phyloP scores from a whole-genome alignment of 2,888 invertebrate species.

The Masnerella sp. region DNA sequence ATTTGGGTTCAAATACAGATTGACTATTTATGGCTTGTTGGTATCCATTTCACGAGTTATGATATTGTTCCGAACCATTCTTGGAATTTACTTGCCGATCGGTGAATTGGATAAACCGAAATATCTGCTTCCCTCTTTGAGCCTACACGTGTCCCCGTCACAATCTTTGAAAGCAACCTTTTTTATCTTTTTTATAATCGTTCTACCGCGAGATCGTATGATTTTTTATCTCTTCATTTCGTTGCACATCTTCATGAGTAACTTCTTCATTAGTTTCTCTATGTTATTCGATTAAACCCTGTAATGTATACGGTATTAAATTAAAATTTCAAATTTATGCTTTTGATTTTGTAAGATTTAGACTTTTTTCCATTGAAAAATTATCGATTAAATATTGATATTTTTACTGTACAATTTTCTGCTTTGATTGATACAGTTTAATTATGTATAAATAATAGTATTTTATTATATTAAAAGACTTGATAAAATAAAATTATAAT shows the following conservation, averaged over 20 bases:
- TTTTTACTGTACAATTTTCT: too few species aligned
- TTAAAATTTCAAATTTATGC: conserved; percentile 54
- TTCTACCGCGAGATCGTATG: conserved; percentile 61
- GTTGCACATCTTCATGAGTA: conserved; percentile 68
- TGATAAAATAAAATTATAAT: conserved; percentile 35
- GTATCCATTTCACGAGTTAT: conserved; percentile 75
- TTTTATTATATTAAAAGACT: too few species aligned
- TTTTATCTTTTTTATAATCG: conserved; percentile 46
- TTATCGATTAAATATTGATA: too few species aligned
- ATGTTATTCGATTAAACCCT: too few species aligned
- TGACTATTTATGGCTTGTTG: conserved; percentile 75
- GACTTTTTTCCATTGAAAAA: too few species aligned
- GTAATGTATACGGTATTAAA: too few species aligned
- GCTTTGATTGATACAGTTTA: too few species aligned
- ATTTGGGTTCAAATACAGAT: conserved; percentile 61
- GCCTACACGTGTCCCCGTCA: conserved; percentile 37
- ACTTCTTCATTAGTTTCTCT: conserved; percentile 73
- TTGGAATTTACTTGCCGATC: conserved; percentile 76
- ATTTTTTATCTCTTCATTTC: conserved; percentile 68
- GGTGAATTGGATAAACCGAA: conserved; percentile 75
- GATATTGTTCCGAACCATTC: conserved; percentile 77
- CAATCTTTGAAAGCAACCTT: conserved; percentile 19
- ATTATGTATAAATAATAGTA: too few species aligned
- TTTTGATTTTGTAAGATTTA: too few species aligned
- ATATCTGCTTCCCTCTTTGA: conserved; percentile 61